Evolutionary conservation across 2,113 vertebrate genomes (phyloP).

Genomic region (Podarcis muralis): DNA sequence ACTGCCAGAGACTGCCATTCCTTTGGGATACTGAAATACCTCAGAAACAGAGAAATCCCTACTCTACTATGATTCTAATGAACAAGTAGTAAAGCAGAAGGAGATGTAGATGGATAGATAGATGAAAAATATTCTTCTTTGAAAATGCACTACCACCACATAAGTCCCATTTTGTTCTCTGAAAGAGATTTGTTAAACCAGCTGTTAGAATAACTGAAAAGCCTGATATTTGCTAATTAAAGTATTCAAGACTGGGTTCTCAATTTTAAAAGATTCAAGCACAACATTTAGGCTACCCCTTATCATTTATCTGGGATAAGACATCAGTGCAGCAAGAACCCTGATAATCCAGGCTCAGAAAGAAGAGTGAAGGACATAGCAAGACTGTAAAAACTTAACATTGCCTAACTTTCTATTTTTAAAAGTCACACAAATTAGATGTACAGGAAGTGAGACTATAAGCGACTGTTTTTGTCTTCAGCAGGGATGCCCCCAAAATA

Average conservation of each 20-base stretch:
- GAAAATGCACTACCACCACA: background rate
- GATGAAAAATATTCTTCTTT: background rate
- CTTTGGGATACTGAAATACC: background rate
- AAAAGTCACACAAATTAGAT: constrained; percentile 22
- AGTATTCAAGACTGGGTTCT: background rate
- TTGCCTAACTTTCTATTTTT: background rate
- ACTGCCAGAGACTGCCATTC: background rate
- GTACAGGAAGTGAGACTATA: constrained; percentile 9
- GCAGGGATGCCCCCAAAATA: background rate
- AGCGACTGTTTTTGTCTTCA: background rate
- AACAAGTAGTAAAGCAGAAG: background rate
- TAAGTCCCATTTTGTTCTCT: background rate
- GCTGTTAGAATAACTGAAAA: no score
- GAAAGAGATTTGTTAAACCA: background rate
- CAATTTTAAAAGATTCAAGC: background rate
- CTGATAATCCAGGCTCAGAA: constrained; percentile 39
- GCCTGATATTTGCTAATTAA: background rate
- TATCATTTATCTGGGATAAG: background rate
- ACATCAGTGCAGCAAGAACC: constrained; percentile 14
- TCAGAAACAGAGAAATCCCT: background rate
- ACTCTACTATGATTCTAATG: background rate
- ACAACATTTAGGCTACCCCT: background rate
- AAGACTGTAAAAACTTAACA: background rate
- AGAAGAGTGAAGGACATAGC: background rate
- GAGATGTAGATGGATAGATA: background rate